Conservation (phyloP, 2,113 vertebrate genomes). For the Thoracochromis brauschi region DNA sequence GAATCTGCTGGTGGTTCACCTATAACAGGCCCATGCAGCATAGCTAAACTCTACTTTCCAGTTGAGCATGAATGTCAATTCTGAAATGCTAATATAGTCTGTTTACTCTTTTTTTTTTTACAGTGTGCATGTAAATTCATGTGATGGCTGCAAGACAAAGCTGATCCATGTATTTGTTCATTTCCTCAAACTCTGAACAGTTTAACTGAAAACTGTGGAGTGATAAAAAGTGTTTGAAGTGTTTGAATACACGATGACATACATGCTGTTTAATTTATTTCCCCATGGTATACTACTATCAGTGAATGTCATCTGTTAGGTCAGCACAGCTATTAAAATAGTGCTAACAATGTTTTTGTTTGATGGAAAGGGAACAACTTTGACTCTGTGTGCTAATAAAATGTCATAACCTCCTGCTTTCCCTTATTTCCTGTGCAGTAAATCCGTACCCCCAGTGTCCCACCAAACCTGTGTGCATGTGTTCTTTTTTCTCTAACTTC, state of each 20-base stretch:
- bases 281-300: not conserved
- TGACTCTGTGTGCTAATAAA: slow-evolving; percentile 16
- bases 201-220: not conserved
- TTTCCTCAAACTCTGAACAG: not conserved
- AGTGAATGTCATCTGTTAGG: not conserved
- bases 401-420: slow-evolving; percentile 20
- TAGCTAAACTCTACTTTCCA: not conserved
- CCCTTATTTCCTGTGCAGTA: slow-evolving; percentile 33
- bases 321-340: not conserved
- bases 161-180: not conserved
- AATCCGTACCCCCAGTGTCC: slow-evolving; percentile 15
- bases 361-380: not conserved
- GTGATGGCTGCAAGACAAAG: not conserved
- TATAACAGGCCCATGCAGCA: not conserved
- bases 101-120: not conserved
- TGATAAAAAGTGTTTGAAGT: not conserved
- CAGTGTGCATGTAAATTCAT: not conserved
- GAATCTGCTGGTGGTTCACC: not conserved
- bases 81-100: not conserved
- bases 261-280: not conserved
- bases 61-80: not conserved
- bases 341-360: not conserved
- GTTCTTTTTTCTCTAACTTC: not conserved
- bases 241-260: not conserved
- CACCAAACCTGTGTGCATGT: not conserved